Conservation (phyloP, 2,113 vertebrate species). For the Cynoglossus semilaevis region DNA sequence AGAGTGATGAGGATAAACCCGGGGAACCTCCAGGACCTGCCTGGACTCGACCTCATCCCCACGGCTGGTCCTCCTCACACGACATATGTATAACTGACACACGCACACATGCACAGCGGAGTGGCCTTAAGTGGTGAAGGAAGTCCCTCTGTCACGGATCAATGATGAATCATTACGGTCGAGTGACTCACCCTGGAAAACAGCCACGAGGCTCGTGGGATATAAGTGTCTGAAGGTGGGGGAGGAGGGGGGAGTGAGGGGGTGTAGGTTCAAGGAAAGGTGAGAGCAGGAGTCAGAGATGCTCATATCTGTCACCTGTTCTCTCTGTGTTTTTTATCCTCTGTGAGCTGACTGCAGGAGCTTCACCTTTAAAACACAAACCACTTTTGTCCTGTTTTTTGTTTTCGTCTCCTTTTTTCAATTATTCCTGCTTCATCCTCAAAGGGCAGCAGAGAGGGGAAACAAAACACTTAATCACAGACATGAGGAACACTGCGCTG, state of each 20-base stretch:
- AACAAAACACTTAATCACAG: constrained; percentile 26
- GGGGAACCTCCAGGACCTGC: constrained; percentile 39
- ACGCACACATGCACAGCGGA: constrained; percentile 15
- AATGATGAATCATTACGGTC: constrained; percentile 53
- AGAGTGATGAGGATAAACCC: constrained; percentile 36
- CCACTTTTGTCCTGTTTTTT: constrained; percentile 3
- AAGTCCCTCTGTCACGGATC: constrained; percentile 44
- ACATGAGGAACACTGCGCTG: constrained; percentile 6
- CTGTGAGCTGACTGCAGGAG: constrained; percentile 4
- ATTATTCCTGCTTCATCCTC: constrained; percentile 32
- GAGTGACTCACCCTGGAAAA: constrained; percentile 33
- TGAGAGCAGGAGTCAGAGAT: constrained; percentile 23
- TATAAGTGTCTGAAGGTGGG: constrained; percentile 35
- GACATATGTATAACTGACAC: constrained; percentile 3
- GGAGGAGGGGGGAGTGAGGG: constrained; percentile 9
- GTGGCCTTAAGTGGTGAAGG: constrained; percentile 46
- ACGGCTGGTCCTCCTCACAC: constrained; percentile 14
- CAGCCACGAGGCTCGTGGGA: constrained; percentile 39
- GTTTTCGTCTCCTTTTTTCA: constrained; percentile 8
- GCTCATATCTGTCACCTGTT: no score
- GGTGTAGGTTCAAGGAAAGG: constrained; percentile 55
- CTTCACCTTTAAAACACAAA: constrained; percentile 17
- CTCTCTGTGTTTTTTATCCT: not conserved
- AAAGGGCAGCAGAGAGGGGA: constrained; percentile 1
- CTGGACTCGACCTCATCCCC: constrained; percentile 33